phyloP scores from a whole-genome alignment of 2,113 vertebrate species.

The Ivindomyrus marchei region DNA sequence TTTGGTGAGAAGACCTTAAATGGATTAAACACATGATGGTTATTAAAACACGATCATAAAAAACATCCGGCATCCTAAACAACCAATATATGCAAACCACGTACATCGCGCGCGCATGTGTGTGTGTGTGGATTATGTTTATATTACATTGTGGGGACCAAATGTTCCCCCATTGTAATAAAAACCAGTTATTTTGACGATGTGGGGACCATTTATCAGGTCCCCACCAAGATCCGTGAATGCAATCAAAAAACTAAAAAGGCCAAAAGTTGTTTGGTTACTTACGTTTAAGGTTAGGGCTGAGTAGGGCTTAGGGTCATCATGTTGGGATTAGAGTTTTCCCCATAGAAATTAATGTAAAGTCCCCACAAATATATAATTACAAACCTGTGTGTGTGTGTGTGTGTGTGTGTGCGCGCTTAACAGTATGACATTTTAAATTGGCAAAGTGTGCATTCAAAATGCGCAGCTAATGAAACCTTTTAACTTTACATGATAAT shows the following conservation, averaged over 20 bases:
- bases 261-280: too few relatives aligned
- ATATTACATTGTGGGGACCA: too few relatives aligned
- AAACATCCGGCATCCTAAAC: neutral
- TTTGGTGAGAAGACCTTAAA: constrained; percentile 19
- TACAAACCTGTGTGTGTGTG: neutral
- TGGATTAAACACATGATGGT: constrained; percentile 7
- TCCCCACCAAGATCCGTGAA: too few relatives aligned
- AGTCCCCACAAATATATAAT: too few relatives aligned
- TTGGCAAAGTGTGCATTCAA: neutral
- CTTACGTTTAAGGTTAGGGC: too few relatives aligned
- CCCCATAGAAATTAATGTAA: too few relatives aligned
- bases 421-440: neutral
- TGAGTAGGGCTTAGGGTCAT: too few relatives aligned
- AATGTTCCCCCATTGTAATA: too few relatives aligned
- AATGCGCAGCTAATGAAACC: neutral
- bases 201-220: too few relatives aligned
- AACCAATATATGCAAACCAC: neutral
- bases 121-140: neutral
- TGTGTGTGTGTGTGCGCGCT: neutral
- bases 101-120: neutral
- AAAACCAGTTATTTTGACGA: too few relatives aligned
- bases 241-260: too few relatives aligned
- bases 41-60: neutral
- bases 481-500: neutral
- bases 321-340: too few relatives aligned